Base-by-base conservation (phyloP, 1,140 invertebrate genomes). In the Camponotus floridanus region DNA sequence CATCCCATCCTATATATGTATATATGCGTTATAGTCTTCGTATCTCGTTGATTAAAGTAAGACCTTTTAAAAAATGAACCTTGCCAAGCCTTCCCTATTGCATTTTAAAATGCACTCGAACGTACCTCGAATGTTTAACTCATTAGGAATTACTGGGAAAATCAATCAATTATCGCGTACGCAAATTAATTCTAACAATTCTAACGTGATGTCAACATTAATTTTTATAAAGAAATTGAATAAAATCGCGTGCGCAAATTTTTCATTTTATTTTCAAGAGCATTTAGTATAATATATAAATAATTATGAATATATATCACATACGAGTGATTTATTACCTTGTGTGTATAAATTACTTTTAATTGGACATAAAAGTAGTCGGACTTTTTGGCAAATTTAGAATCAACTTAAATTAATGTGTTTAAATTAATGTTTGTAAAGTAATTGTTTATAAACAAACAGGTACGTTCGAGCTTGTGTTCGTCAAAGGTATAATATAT, bases 1-100 rank as follows among this genome's bases (percentile, higher is more conserved):
- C 88, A 93, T 87, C 91, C 88, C 88, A 92, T 86, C 89, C 92
- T 94, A 88, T 93, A 92, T 89, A 92, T 93, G 89, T 93, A 92
- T 91, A 91, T 93, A 83, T 84, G 88, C 87, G 31, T 51, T n/a
- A 73, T 90, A 86, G 89, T 91, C 91, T 91, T 91, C 90, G 86
- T 91, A 91, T 91, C 90, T 91, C 86, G 89, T 88, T 84, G 78
- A 88, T 79, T 90, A 91, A 91, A 90, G 42, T 86, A 42, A 91
- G 86, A 91, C 86, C 89, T 90, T 91, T 87, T 81, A 85, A 80
- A 80, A 81, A 91, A 88, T 71, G 83, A 91, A 88, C 81, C 85
- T 90, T 91, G 88, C 81, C 84, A 90, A 78, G 86, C 88, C 90
- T 89, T 89, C 80, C 84, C 83, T 91, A 88, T 86, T 90, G 74